Conservation (phyloP, 2,888 invertebrate genomes). For the Caenorhabditis virilis region DNA sequence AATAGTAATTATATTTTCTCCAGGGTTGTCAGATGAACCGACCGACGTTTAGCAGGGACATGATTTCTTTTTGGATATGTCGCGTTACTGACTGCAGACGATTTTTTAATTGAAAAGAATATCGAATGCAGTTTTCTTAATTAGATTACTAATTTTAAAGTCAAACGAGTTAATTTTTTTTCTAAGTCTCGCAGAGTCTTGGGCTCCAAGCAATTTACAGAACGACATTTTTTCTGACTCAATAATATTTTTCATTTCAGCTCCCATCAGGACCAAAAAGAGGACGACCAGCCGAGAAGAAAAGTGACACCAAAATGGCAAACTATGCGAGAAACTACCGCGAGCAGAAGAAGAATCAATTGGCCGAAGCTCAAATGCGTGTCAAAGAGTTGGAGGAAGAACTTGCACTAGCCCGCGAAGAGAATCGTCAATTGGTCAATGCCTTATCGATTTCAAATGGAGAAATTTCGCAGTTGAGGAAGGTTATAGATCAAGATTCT, state of each 20-base stretch:
- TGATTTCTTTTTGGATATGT: too few relatives aligned
- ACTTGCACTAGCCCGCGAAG: slow-evolving; percentile 15
- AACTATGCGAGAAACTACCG: slow-evolving; percentile 57
- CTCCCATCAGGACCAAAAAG: slow-evolving; percentile 16
- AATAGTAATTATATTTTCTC: not conserved
- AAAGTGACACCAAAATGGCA: slow-evolving; percentile 52
- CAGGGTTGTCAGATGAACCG: not conserved
- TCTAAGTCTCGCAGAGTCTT: too few relatives aligned
- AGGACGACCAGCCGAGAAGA: slow-evolving; percentile 47
- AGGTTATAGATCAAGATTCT: slow-evolving; percentile 34
- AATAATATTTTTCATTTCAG: slow-evolving; percentile 1
- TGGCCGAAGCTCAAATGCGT: slow-evolving; percentile 15
- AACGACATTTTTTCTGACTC: not conserved
- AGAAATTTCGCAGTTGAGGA: slow-evolving; percentile 20
- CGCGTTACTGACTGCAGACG: too few relatives aligned
- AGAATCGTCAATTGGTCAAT: slow-evolving; percentile 21
- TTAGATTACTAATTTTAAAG: too few relatives aligned
- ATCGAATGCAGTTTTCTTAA: too few relatives aligned
- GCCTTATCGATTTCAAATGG: slow-evolving; percentile 10
- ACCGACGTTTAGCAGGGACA: not conserved
- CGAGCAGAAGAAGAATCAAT: slow-evolving; percentile 52
- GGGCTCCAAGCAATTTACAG: too few relatives aligned
- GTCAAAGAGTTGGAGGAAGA: slow-evolving; percentile 35
- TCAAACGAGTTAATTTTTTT: too few relatives aligned
- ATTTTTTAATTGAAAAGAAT: too few relatives aligned